Conservation (phyloP, 1,140 invertebrate species). For the Reticulitermes speratus region DNA sequence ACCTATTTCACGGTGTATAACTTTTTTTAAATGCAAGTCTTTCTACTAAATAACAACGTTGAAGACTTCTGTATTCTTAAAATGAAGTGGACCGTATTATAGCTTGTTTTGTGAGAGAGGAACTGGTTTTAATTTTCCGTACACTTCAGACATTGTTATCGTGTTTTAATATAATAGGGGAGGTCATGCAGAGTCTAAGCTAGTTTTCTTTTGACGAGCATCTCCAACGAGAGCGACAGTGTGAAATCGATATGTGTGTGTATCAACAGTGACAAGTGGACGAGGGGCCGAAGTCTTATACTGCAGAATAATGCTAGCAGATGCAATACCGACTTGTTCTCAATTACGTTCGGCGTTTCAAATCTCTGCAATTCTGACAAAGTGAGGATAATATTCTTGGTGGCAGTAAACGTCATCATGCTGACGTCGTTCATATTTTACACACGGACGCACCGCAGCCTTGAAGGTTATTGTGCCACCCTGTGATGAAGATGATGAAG, state of each 20-base stretch:
- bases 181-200: constrained; percentile 3
- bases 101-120: constrained; percentile 7
- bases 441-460: too few species aligned
- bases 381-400: too few species aligned
- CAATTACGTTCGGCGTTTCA: too few species aligned
- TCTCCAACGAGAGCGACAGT: constrained; percentile 3
- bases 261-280: constrained; percentile 2
- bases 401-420: too few species aligned
- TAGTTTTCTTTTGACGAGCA: not conserved
- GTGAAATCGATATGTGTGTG: constrained; percentile 13
- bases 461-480: too few species aligned
- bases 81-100: constrained; percentile 13
- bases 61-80: not conserved
- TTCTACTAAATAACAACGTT: not conserved
- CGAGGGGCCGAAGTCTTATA: not conserved
- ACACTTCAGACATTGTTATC: constrained; percentile 15
- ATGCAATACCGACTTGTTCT: too few species aligned
- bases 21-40: not conserved
- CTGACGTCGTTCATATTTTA: too few species aligned
- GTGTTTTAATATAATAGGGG: constrained; percentile 13
- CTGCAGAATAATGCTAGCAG: not conserved
- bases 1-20: not conserved
- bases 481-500: too few species aligned
- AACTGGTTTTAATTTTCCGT: constrained; percentile 19
- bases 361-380: too few species aligned